These are phyloP conservation scores for Alligator sinensis DNA, from an alignment of 2,113 vertebrate genomes.

Conservation along the genomic window DNA sequence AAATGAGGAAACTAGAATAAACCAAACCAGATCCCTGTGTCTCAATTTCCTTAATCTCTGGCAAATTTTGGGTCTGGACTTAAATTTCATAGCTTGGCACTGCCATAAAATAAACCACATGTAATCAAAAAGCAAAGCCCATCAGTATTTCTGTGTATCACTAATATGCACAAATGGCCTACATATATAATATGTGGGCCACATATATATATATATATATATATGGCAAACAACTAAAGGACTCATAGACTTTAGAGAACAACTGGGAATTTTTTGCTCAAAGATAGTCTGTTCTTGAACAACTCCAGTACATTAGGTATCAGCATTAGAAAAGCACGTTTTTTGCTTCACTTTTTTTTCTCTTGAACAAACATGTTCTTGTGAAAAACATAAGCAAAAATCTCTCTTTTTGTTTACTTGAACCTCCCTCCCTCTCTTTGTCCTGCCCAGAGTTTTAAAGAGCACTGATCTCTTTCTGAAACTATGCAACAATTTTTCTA, in stretches of 20 bases:
- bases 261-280: conserved; percentile 11
- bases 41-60: background rate
- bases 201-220: background rate
- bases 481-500: background rate
- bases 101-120: background rate
- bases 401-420: background rate
- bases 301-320: conserved; percentile 56
- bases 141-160: background rate
- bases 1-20: background rate
- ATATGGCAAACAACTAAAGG: background rate
- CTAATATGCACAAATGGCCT: background rate
- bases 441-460: conserved; percentile 42
- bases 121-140: background rate
- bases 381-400: conserved; percentile 16
- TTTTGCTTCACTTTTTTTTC: conserved; percentile 25
- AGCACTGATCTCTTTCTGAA: conserved; percentile 36
- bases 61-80: background rate
- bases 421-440: background rate
- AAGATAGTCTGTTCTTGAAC: conserved; percentile 33
- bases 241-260: background rate
- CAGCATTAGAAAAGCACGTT: conserved; percentile 26
- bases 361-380: conserved; percentile 34
- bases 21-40: background rate
- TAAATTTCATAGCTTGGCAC: background rate
- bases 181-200: background rate